phyloP scores from a whole-genome alignment of 2,797 vertebrate genomes.

The Columba guinea region DNA sequence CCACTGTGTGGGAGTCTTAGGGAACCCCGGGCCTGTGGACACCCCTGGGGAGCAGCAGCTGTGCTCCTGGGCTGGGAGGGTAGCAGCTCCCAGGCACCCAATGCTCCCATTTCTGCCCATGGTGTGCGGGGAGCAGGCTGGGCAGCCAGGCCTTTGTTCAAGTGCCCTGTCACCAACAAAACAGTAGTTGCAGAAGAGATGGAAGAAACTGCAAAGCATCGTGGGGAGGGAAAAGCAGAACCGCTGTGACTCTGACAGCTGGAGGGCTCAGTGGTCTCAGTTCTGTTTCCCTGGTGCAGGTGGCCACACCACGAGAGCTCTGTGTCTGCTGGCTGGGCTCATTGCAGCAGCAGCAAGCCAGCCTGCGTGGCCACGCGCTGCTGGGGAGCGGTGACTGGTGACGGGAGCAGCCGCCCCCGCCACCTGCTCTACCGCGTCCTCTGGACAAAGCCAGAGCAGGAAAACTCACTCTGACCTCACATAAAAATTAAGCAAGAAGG shows the following conservation, averaged over 20 bases:
- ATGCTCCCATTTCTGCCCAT: not conserved
- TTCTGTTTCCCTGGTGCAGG: not conserved
- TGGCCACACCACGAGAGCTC: not conserved
- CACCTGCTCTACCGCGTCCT: rapidly evolving
- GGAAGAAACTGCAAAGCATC: not conserved
- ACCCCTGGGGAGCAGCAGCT: rapidly evolving
- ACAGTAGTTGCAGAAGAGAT: not conserved
- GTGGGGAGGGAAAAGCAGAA: not conserved
- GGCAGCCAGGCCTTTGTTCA: not conserved
- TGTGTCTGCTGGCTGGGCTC: not conserved
- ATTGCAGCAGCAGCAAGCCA: rapidly evolving
- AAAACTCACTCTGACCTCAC: not conserved
- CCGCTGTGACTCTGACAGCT: not conserved
- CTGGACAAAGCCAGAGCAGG: not conserved
- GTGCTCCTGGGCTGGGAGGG: not conserved
- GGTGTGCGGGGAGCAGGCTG: rapidly evolving
- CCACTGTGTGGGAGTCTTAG: too few relatives aligned
- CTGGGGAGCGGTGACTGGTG: not conserved
- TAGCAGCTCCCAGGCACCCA: not conserved
- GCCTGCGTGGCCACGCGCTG: rapidly evolving
- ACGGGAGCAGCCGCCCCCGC: not conserved
- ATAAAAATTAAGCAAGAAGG: not conserved
- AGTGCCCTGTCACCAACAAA: not conserved
- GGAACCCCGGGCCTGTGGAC: not conserved
- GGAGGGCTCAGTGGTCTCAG: rapidly evolving